Conservation (phyloP, 2,888 invertebrate genomes). For the Cephus rjabovi region DNA sequence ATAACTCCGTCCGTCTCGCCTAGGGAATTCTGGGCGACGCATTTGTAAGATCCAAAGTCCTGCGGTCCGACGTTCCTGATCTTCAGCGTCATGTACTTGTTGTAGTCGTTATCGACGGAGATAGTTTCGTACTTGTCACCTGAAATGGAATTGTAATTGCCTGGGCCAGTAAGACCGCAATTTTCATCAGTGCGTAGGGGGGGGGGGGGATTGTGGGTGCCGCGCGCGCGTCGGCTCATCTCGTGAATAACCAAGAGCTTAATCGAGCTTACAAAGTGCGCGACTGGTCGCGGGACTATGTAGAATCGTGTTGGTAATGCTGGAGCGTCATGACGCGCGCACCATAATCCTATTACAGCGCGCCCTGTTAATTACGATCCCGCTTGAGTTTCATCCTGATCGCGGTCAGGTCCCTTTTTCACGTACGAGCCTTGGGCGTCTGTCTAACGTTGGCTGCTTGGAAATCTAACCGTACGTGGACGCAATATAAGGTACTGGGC, state of each 20-base stretch:
- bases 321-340: not conserved
- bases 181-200: not conserved
- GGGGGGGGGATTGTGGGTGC: too few relatives aligned
- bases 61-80: conserved; percentile 82
- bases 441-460: not conserved
- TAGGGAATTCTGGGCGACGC: conserved; percentile 91
- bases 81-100: conserved; percentile 91
- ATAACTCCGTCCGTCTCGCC: conserved; percentile 92
- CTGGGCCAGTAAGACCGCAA: conserved; percentile 54
- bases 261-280: not conserved
- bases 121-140: conserved; percentile 91
- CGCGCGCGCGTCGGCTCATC: not conserved
- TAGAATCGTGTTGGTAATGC: not conserved
- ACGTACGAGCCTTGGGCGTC: not conserved
- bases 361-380: not conserved
- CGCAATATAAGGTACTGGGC: not conserved
- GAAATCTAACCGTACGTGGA: not conserved
- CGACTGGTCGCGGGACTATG: not conserved
- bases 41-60: conserved; percentile 91
- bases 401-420: not conserved
- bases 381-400: not conserved
- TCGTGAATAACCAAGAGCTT: not conserved
- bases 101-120: conserved; percentile 86
- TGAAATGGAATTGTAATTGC: conserved; percentile 67
- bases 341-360: not conserved